Percentiles rank a stretch among this genome's conserved stretches.
These are phyloP conservation scores for Passer domesticus DNA, from an alignment of 2,113 vertebrate species.

Conservation along the genomic window DNA sequence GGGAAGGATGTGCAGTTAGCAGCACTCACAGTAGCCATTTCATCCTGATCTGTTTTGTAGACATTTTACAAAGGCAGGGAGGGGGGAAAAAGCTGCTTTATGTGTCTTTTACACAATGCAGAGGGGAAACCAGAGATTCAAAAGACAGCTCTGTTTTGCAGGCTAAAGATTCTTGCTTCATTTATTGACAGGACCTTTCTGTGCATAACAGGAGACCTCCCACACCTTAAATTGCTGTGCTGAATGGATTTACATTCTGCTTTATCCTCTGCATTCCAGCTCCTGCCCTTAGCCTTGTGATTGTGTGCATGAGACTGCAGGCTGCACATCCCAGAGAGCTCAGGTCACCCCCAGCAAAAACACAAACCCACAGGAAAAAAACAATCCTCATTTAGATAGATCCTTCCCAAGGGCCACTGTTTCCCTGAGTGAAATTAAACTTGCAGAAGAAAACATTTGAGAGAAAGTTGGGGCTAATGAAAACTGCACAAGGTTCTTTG, in stretches of 20 bases:
- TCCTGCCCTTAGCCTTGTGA: conserved; percentile 49
- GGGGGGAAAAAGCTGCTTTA: neutral
- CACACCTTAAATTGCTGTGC: conserved; percentile 49
- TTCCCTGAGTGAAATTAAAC: neutral
- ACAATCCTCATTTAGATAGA: neutral
- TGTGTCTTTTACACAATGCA: neutral
- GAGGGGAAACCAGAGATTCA: conserved; percentile 28
- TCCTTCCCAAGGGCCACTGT: neutral
- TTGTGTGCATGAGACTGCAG: neutral
- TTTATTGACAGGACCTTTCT: conserved; percentile 60
- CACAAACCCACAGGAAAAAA: neutral
- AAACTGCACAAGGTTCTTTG: neutral
- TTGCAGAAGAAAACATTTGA: neutral
- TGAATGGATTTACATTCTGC: conserved; percentile 54
- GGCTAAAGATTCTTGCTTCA: neutral
- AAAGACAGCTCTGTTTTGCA: conserved; percentile 13
- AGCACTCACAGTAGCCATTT: neutral
- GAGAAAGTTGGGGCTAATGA: conserved; percentile 11
- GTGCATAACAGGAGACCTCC: conserved; percentile 44
- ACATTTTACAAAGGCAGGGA: neutral
- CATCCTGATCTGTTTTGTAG: neutral
- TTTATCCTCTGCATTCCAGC: conserved; percentile 61
- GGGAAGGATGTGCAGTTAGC: neutral
- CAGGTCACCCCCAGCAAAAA: neutral
- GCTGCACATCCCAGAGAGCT: neutral